These are phyloP conservation scores for Eugnorisma glareosa DNA, from an alignment of 2,888 invertebrate species.

Conservation along the genomic window DNA sequence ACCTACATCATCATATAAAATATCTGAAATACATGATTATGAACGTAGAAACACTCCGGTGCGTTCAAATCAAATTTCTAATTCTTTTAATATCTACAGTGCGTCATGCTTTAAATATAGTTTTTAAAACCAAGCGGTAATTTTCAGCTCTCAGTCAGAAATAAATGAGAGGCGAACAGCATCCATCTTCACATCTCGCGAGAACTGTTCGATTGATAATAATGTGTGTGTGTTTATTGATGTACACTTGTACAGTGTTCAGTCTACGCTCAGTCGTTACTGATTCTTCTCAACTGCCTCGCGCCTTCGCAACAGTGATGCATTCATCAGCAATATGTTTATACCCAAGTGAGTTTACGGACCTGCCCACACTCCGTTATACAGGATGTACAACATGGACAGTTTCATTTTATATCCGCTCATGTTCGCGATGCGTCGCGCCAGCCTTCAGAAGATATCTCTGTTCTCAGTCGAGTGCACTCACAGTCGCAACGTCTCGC, in stretches of 20 bases:
- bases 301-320: slow-evolving; percentile 23
- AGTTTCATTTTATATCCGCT: not conserved
- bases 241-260: slow-evolving; percentile 6
- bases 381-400: not conserved
- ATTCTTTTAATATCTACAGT: slow-evolving; percentile 41
- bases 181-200: slow-evolving; percentile 28
- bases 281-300: slow-evolving; percentile 1
- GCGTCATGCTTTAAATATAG: slow-evolving; percentile 44
- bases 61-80: slow-evolving; percentile 31
- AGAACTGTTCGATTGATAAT: slow-evolving; percentile 9
- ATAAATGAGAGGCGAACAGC: slow-evolving; percentile 36
- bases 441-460: slow-evolving; percentile 8
- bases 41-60: not conserved
- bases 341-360: slow-evolving; percentile 16
- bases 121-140: slow-evolving; percentile 25
- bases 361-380: not conserved
- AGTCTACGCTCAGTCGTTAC: slow-evolving; percentile 2
- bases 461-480: slow-evolving; percentile 45
- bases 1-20: slow-evolving; percentile 50
- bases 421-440: slow-evolving; percentile 1
- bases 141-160: slow-evolving; percentile 19
- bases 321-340: slow-evolving; percentile 38
- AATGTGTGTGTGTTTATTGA: slow-evolving; percentile 19
- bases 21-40: slow-evolving; percentile 23
- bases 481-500: not conserved